Evolutionary conservation across 1,140 invertebrate species (phyloP).

Genomic region (Platorchestia sp.): DNA sequence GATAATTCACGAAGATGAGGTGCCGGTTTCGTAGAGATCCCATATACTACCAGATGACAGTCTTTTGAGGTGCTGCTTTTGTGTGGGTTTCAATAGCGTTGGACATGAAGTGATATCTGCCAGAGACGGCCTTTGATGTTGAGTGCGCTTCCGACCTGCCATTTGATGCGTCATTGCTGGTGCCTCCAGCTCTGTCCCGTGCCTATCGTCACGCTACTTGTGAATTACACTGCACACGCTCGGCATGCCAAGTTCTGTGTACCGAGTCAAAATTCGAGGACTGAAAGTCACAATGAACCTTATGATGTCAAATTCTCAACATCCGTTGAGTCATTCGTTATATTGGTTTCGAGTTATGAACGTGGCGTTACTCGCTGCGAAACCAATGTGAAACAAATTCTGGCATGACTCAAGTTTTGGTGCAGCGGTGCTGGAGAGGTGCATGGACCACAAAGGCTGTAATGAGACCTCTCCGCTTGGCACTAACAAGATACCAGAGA

Average conservation of each 20-base stretch:
- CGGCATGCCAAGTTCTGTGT: neutral
- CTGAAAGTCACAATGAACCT: neutral
- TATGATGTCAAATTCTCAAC: neutral
- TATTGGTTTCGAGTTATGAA: neutral
- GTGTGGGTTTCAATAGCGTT: neutral
- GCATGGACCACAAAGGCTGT: neutral
- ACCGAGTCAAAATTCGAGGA: neutral
- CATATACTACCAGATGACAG: neutral
- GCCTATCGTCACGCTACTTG: neutral
- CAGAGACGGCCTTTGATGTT: slow-evolving; percentile 21
- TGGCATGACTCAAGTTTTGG: neutral
- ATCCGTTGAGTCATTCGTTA: neutral
- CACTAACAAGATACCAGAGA: neutral
- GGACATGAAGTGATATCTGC: slow-evolving; percentile 46
- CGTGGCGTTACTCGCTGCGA: neutral
- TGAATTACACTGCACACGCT: neutral
- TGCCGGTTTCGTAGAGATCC: neutral
- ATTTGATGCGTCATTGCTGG: slow-evolving; percentile 28
- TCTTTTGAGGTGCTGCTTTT: slow-evolving; percentile 30
- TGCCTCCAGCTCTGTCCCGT: neutral
- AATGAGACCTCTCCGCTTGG: neutral
- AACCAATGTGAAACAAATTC: neutral
- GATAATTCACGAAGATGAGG: neutral
- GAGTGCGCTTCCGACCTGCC: slow-evolving; percentile 24
- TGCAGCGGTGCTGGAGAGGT: neutral